Base-by-base conservation (phyloP, 2,888 invertebrate genomes). In the Temnothorax rugatulus region DNA sequence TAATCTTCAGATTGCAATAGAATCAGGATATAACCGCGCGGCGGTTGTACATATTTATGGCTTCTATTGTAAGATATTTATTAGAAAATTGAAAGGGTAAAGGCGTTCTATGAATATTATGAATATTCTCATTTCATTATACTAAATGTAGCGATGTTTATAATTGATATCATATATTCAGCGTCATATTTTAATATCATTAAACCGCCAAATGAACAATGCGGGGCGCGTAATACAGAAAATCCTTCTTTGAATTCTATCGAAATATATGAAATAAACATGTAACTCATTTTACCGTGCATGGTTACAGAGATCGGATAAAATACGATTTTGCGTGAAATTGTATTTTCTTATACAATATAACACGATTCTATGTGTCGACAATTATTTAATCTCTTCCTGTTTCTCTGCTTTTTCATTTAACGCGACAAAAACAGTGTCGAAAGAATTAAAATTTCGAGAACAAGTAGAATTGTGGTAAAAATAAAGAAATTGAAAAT, bases 121-220 rank as follows among this genome's bases (percentile, higher is more conserved):
- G 75, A 75, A 75, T 75, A 75, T 75, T 63, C n/a, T 47, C 64
- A 34, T 15, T 21, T 63, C 63, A 63, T 75, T 75, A 47, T 25
- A 59, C 44, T 59, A 38, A 71, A 63, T 34, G 21, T 63, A 9
- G n/a, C 47, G 4, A 15, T 34, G 29, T 74, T 61, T 63, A 47
- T 61, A 38, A 13, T 15, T n/a, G 47, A 63, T n/a, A 44, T 63
- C 44, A 47, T 29, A 29, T 29, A 29, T 2, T 11, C 29, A 29
- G n/a, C 11, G 21, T 63, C 61, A 61, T 61, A 41, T 73, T 63
- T 75, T 63, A 69, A 69, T 69, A 71, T 71, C 29, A 71, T 71
- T 71, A 74, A 74, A 75, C n/a, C 44, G 4, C 29, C 15, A 29
- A 61, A 75, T 47, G 34, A 44, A 63, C 15, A 63, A 63, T 75